Percentiles rank a stretch among this genome's conserved stretches.
Evolutionary conservation across 2,888 invertebrate species (phyloP).

Genomic region (Phortica magna): DNA sequence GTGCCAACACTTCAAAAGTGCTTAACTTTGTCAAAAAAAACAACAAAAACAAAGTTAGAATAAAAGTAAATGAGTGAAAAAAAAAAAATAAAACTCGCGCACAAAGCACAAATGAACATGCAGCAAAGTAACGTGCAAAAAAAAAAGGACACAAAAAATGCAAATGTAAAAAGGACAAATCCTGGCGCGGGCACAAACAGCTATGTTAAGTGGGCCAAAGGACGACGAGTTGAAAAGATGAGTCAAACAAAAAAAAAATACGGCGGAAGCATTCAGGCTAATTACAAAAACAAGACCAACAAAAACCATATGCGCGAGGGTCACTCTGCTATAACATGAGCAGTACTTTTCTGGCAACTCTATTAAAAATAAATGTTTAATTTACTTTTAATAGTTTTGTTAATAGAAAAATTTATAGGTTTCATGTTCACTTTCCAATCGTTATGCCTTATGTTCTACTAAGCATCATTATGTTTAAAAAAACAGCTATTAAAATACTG

Average conservation of each 20-base stretch:
- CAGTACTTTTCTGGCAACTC: too few species aligned
- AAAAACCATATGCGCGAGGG: neutral
- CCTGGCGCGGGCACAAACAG: neutral
- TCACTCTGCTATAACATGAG: too few species aligned
- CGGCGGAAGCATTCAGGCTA: neutral
- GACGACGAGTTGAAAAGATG: neutral
- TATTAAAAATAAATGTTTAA: too few species aligned
- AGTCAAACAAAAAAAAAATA: too few species aligned
- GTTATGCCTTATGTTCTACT: too few species aligned
- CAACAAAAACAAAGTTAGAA: neutral
- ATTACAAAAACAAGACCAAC: neutral
- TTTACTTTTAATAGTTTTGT: too few species aligned
- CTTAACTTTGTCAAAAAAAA: slow-evolving; percentile 15
- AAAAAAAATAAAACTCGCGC: too few species aligned
- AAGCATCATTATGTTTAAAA: too few species aligned
- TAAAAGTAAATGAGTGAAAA: neutral
- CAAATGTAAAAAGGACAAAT: slow-evolving; percentile 7
- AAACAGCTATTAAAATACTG: too few species aligned
- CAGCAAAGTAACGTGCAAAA: neutral
- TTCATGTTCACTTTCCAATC: too few species aligned
- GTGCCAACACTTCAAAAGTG: slow-evolving; percentile 8
- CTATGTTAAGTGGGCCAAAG: neutral
- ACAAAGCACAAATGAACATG: too few species aligned
- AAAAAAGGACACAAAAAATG: neutral
- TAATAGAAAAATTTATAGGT: too few species aligned